A percentile compares a stretch with the other conserved stretches of the same genome.
Conservation (phyloP, 2,797 vertebrate genomes). For the Spinus pinus region DNA sequence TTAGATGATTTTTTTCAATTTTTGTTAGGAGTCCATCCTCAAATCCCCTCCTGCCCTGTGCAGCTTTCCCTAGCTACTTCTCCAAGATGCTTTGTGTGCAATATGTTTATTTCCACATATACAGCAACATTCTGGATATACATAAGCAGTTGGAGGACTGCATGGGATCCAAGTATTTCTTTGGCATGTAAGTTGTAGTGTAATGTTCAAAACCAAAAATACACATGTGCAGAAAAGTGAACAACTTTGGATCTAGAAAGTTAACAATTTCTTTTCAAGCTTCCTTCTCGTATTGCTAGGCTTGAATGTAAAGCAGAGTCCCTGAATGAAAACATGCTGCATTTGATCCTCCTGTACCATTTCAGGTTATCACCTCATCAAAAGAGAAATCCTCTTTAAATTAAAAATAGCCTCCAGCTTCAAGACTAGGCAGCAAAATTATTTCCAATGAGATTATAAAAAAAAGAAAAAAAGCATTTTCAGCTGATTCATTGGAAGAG, state of each 20-base stretch:
- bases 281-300: background rate
- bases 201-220: background rate
- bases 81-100: background rate
- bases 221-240: background rate
- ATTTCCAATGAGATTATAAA: background rate
- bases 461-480: background rate
- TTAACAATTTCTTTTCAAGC: background rate
- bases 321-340: background rate
- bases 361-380: slow-evolving; percentile 33
- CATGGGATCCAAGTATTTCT: background rate
- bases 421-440: background rate
- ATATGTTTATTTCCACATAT: background rate
- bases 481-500: background rate
- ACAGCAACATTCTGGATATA: background rate
- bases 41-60: background rate
- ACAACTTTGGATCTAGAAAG: background rate
- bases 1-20: background rate
- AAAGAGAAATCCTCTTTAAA: background rate
- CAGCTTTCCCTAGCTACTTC: background rate
- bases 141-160: background rate
- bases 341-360: background rate
- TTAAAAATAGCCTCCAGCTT: background rate
- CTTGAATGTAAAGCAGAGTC: background rate
- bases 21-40: background rate
- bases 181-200: background rate